Evolutionary conservation across 64 coral and sea anemone species (phyloP), one percentile per base, ranked within the genome.

Genomic region (Orbicella faveolata): DNA sequence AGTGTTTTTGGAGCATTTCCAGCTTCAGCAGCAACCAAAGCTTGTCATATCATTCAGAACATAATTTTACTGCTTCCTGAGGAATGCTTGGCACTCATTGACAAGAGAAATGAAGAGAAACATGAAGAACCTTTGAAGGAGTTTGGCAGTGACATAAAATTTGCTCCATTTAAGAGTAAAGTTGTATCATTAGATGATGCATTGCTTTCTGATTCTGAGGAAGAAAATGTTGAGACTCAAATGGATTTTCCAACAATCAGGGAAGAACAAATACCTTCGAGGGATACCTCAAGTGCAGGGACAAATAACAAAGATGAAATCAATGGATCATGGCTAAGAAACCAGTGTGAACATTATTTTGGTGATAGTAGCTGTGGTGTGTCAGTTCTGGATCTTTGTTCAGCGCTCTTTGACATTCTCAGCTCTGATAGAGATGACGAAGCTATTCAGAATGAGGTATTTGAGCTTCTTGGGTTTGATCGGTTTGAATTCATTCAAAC

Each of bases 391-490:
- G 94, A 96, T 78, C 89, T 99, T 80, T 99, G 94, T 51, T 99
- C 94, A 14, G 97, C 94, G 20, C 37, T 99, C 35, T 99, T 99
- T 99, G 97, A 99, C 57, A 88, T 98, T 88, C 83, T 99, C 21
- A 90, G 91, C 20, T 99, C 97, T 26, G 93, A 88, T 9, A 80
- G 91, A 96, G 90, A 90, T 20, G 79, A 99, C 86, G 89, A 89
- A 76, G 97, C 78, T 81, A 93, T 99, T 33, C 94, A 99, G 68
- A 93, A 95, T 92, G 97, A 99, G 7, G 74, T 99, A 76, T 93
- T 96, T 88, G 97, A 99, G 20, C 83, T 99, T 39, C 89, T 99
- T 63, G 97, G 97, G 0, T 99, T 99, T 92, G 97, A 99, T 93
- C 93, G 90, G 1, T 90, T 99, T 72, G 97, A 99, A 18, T 94